phyloP scores from a whole-genome alignment of 2,797 vertebrate species.

The Xenentodon cancila region DNA sequence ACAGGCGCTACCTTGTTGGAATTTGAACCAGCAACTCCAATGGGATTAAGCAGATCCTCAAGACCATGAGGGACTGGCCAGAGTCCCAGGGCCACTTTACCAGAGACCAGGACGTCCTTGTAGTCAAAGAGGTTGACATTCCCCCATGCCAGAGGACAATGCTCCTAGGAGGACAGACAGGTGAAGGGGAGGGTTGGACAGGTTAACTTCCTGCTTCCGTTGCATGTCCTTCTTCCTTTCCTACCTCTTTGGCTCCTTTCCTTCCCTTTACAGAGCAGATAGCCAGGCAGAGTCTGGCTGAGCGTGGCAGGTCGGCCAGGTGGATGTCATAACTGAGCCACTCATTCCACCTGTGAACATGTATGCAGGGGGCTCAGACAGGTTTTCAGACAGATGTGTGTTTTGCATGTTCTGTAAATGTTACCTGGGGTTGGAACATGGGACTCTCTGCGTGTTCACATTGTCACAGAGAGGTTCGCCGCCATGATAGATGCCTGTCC shows the following conservation, averaged over 20 bases:
- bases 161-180: conserved; percentile 58
- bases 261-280: conserved; percentile 74
- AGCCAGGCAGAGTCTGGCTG: conserved; percentile 66
- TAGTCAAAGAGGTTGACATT: conserved; percentile 81
- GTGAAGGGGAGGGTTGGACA: not conserved
- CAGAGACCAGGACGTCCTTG: conserved; percentile 68
- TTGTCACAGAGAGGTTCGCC: conserved; percentile 97
- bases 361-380: not conserved
- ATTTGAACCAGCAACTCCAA: conserved; percentile 76
- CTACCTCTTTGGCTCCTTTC: conserved; percentile 70
- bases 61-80: conserved; percentile 78
- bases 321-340: conserved; percentile 75
- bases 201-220: not conserved
- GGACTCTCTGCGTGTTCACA: conserved; percentile 95
- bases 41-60: conserved; percentile 78
- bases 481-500: conserved; percentile 96
- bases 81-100: conserved; percentile 75
- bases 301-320: conserved; percentile 69
- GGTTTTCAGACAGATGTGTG: too few relatives aligned
- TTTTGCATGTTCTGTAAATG: too few relatives aligned
- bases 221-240: not conserved
- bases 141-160: conserved; percentile 80
- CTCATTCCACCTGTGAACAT: conserved; percentile 69
- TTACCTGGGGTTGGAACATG: conserved; percentile 95
- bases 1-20: conserved; percentile 75